Base-by-base conservation (phyloP, 2,113 vertebrate genomes). In the Oryzias celebensis region DNA sequence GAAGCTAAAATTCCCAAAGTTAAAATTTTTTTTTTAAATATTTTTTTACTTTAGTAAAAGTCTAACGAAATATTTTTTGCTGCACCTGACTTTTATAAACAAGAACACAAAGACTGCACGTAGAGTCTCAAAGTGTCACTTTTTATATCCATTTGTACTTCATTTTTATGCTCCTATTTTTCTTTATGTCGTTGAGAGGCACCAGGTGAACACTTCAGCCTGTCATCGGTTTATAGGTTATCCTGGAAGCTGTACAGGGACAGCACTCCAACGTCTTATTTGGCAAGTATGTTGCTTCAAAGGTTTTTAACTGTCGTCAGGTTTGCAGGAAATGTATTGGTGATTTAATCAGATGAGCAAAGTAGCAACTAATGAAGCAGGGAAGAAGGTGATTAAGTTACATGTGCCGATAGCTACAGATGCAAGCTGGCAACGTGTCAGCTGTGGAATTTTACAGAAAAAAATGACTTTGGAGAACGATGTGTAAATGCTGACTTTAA, bases 381-480 rank as follows among this genome's bases (percentile, higher is more conserved):
- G 43, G 36, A 69, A 65, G 41, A 60, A 66, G 57, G 52, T 36
- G 20, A 64, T 80, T 63, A 59, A 71, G 41, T 48, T 52, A 45
- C 20, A 58, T 14, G 0, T 52, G 52, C 50, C 55, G 47, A 69
- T 58, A 36, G 28, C 48, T 44, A 59, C 45, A 68, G 52, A 68
- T 65, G 51, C 46, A 58, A 68, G 60, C 28, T 76, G 77, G 51
- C 56, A 66, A 42, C 51, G 44, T 65, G 43, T 58, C 61, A 77
- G 70, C 66, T 68, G 74, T 73, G 52, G 71, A 66, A 75, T 67
- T 31, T 63, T 54, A 56, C 45, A 62, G n/a, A n/a, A 24, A 64
- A n/a, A 59, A 68, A 36, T 18, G 2, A 18, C 22, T 60, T 42
- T 68, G 45, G 46, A 48, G 23, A 57, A 49, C 23, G 18, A 42